phyloP scores from a whole-genome alignment of 2,797 vertebrate genomes.

The Merluccius polli region DNA sequence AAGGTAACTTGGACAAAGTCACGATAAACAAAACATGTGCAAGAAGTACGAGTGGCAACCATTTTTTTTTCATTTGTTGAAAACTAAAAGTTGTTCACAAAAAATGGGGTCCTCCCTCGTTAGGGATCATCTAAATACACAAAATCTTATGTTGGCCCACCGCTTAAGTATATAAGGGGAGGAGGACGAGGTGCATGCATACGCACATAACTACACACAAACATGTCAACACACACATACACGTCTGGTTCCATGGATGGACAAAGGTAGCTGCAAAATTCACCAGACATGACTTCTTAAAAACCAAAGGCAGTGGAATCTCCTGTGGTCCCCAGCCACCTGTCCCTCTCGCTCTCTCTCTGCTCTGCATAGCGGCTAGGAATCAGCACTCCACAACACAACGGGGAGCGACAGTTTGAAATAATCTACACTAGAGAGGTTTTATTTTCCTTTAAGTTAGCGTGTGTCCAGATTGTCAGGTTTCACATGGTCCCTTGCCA shows the following conservation, averaged over 20 bases:
- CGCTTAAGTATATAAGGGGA: too few relatives aligned
- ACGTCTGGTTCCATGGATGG: constrained; percentile 35
- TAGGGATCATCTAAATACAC: too few relatives aligned
- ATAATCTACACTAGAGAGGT: constrained; percentile 36
- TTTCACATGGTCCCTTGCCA: constrained; percentile 45
- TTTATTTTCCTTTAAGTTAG: neutral
- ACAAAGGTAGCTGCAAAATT: constrained; percentile 45
- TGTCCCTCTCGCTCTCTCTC: neutral
- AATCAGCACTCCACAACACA: constrained; percentile 44
- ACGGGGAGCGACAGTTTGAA: constrained; percentile 43
- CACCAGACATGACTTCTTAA: constrained; percentile 40
- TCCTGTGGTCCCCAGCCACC: constrained; percentile 45
- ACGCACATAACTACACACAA: neutral
- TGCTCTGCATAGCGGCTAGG: constrained; percentile 52
- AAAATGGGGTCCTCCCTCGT: too few relatives aligned
- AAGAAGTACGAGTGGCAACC: too few relatives aligned
- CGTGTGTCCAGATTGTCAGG: constrained; percentile 34
- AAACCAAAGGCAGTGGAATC: constrained; percentile 60
- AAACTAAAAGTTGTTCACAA: too few relatives aligned
- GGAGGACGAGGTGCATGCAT: too few relatives aligned
- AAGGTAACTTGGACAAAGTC: too few relatives aligned
- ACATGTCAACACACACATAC: constrained; percentile 29
- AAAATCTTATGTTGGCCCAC: too few relatives aligned
- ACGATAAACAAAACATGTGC: too few relatives aligned
- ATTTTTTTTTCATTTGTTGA: too few relatives aligned